Base-by-base conservation (phyloP, 2,797 vertebrate species). In the Calcarius lapponicus region DNA sequence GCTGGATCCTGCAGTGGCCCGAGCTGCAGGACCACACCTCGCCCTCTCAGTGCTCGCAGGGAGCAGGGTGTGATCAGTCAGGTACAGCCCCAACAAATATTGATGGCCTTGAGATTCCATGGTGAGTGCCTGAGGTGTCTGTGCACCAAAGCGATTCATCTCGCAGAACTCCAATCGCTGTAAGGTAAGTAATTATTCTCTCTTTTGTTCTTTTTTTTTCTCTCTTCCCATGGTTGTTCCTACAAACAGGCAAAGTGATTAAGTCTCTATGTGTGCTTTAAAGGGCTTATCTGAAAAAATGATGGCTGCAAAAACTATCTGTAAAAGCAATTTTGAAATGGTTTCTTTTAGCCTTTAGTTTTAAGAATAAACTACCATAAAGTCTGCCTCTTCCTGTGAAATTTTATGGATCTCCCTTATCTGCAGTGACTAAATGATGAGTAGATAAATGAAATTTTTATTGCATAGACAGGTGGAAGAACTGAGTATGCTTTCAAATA, bases 181-280 rank as follows among this genome's bases (percentile, higher is more conserved):
- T 91, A 60, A 96, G 87, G 95, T 97, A 90, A 94, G 94, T 29
- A 74, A 85, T 76, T 87, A n/a, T 28, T 83, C 25, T 79, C 4
- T 47, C 9, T 3, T 20, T 38, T 45, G 17, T 24, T n/a, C 3
- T 29, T 36, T 16, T 58, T 34, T 32, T 58, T 54, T 21, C 20
- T 1, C 13, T 10, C 13, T 25, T n/a, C 38, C 65, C 13, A 4
- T 32, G 13, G 10, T 88, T 87, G 45, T 86, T 67, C 32, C 50
- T 64, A 31, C 28, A 51, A 83, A 29, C 20, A 76, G 48, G 26
- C 22, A 83, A 93, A 75, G 32, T 73, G 34, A 48, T 69, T 65
- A 50, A 70, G 11, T 69, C 60, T 71, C 65, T 34, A 17, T 43
- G 13, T 36, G 10, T 42, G 50, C 31, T 32, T n/a, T 64, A 66